These are phyloP conservation scores for Arnoldichthys spilopterus DNA, from an alignment of 2,797 vertebrate genomes.

Conservation along the genomic window DNA sequence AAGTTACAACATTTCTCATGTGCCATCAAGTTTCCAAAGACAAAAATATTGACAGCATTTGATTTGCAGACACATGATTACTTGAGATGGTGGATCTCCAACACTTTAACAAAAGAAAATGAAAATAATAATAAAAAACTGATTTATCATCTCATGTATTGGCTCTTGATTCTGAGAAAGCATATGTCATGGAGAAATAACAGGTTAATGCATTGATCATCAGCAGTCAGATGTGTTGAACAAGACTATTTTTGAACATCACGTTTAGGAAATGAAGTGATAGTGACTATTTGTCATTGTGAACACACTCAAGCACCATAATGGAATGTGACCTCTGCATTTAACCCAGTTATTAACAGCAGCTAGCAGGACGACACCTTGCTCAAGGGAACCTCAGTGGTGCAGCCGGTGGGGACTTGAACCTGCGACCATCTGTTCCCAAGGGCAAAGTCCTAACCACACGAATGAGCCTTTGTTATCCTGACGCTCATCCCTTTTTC, in stretches of 20 bases:
- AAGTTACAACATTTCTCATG: neutral
- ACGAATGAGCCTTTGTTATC: conserved; percentile 13
- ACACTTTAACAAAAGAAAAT: neutral
- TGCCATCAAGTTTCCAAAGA: neutral
- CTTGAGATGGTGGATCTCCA: neutral
- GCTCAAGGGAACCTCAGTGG: too few relatives aligned
- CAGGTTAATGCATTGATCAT: neutral
- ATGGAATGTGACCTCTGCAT: too few relatives aligned
- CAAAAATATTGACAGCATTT: neutral
- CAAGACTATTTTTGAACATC: neutral
- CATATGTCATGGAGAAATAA: neutral
- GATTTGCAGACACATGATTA: neutral
- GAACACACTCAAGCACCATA: too few relatives aligned
- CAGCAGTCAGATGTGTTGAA: neutral
- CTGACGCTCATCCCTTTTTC: neutral
- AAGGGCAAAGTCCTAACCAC: too few relatives aligned
- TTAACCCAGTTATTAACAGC: too few relatives aligned
- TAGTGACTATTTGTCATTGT: too few relatives aligned
- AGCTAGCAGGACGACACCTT: too few relatives aligned
- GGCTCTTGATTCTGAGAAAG: too few relatives aligned
- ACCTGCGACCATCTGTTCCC: too few relatives aligned
- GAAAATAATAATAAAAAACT: neutral
- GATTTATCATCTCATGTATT: neutral
- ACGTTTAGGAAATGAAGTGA: too few relatives aligned
- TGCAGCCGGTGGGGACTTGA: too few relatives aligned